These are phyloP conservation scores for Glyptemys insculpta DNA, from an alignment of 2,797 vertebrate genomes.

Conservation along the genomic window DNA sequence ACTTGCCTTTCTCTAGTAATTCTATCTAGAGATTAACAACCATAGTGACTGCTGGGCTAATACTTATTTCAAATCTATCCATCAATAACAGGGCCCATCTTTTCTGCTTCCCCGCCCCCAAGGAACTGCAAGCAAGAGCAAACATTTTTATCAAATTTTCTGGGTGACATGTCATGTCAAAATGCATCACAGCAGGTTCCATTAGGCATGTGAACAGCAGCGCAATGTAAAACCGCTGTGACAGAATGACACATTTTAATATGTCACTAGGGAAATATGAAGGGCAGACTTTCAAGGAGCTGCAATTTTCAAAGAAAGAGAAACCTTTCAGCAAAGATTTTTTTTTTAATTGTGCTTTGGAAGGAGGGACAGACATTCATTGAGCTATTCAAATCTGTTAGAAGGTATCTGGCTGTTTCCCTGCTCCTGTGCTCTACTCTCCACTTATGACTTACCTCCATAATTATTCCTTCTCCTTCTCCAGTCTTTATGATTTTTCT, in stretches of 20 bases:
- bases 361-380: neutral
- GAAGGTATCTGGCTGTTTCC: neutral
- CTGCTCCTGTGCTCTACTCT: neutral
- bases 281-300: neutral
- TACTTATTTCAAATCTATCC: neutral
- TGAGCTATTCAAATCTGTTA: neutral
- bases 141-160: neutral
- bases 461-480: neutral
- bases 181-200: neutral
- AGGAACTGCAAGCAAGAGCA: neutral
- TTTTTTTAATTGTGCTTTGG: neutral
- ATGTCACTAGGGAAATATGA: neutral
- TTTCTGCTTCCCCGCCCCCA: neutral
- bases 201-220: neutral
- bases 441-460: neutral
- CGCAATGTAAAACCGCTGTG: neutral
- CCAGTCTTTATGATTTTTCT: neutral
- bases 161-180: neutral
- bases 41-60: neutral
- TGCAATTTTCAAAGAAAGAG: constrained; percentile 4
- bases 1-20: neutral
- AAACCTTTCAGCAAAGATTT: neutral
- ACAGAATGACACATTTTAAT: constrained; percentile 3
- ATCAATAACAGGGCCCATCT: neutral
- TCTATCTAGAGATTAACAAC: neutral